These are phyloP conservation scores for Meloe dianella DNA, from an alignment of 2,888 invertebrate genomes.

Conservation along the genomic window DNA sequence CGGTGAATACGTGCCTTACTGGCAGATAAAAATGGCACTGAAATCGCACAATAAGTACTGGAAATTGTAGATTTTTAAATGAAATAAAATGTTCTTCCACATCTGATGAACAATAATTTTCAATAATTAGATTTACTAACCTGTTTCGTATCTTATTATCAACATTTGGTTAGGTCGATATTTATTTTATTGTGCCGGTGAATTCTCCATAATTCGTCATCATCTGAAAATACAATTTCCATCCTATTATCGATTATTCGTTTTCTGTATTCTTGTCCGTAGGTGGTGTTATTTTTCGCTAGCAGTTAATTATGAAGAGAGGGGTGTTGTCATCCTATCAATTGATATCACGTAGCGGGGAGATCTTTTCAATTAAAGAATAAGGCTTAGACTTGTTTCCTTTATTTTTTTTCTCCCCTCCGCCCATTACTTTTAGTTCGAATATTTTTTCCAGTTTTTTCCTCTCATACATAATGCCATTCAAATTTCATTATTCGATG, in stretches of 20 bases:
- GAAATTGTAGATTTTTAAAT: too few species aligned
- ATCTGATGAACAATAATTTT: too few species aligned
- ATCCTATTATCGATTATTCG: conserved; percentile 7
- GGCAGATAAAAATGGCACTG: too few species aligned
- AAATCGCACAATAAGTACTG: too few species aligned
- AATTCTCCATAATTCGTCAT: background rate
- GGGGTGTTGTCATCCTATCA: conserved; percentile 30
- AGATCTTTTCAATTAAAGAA: conserved; percentile 43
- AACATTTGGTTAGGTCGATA: too few species aligned
- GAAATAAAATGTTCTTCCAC: too few species aligned
- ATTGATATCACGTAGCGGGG: conserved; percentile 41
- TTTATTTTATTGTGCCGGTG: too few species aligned
- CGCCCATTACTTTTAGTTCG: background rate
- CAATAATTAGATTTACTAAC: too few species aligned
- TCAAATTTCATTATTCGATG: background rate
- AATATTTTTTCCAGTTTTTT: background rate
- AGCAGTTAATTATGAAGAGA: conserved; percentile 38
- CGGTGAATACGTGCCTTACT: too few species aligned
- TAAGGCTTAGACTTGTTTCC: conserved; percentile 23
- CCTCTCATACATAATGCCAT: background rate
- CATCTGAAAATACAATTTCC: background rate
- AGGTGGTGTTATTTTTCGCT: conserved; percentile 30
- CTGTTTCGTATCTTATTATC: too few species aligned
- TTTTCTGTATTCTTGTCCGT: conserved; percentile 15
- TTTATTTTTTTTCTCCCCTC: too few species aligned